These are phyloP conservation scores for Sitta carolinensis DNA, from an alignment of 2,797 vertebrate genomes.

Conservation along the genomic window DNA sequence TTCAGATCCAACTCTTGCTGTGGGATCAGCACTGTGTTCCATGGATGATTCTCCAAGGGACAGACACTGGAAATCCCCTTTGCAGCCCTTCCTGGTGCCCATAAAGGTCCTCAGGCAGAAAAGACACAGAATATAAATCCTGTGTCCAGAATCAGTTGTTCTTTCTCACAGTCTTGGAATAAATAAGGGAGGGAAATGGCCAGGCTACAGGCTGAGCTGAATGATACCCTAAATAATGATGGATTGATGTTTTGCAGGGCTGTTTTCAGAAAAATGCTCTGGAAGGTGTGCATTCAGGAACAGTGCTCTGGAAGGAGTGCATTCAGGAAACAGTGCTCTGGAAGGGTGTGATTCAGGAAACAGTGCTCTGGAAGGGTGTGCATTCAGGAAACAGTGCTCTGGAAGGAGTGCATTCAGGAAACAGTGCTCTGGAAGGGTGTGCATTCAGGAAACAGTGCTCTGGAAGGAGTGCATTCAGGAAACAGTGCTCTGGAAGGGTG, in stretches of 20 bases:
- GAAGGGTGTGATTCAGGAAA: background rate
- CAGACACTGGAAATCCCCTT: background rate
- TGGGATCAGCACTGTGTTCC: background rate
- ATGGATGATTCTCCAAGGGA: fast-evolving
- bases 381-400: background rate
- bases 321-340: background rate
- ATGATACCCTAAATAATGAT: background rate
- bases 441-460: too few species aligned
- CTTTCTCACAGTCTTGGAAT: background rate
- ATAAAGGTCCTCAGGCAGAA: background rate
- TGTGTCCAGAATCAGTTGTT: background rate
- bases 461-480: background rate
- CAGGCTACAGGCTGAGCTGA: background rate
- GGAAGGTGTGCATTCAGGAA: background rate
- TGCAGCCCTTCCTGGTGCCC: background rate
- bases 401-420: background rate
- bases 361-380: background rate
- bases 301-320: background rate
- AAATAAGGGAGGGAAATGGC: background rate
- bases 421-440: background rate
- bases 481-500: background rate
- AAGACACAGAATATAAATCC: background rate
- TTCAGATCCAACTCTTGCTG: background rate
- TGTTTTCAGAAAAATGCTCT: background rate
- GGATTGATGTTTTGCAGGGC: background rate